Conservation (phyloP, 2,888 invertebrate species). For the Plagiodera versicolora region DNA sequence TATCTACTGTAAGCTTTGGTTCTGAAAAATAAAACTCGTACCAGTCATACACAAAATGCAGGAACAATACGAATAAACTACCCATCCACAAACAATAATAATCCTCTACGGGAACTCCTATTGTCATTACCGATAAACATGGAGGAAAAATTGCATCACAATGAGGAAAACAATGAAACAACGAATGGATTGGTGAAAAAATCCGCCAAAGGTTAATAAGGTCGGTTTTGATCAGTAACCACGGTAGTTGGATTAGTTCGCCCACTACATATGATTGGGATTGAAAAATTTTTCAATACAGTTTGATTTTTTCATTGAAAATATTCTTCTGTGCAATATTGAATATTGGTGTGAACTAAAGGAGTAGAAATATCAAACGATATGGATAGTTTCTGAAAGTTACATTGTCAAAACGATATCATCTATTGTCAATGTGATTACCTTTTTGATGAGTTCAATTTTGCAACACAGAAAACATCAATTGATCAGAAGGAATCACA, state of each 20-base stretch:
- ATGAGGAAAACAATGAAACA: neutral
- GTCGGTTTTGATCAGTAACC: neutral
- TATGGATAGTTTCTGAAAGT: too few species aligned
- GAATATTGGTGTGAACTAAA: too few species aligned
- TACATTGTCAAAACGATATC: too few species aligned
- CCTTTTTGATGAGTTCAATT: too few species aligned
- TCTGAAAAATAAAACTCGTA: neutral
- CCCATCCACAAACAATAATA: neutral
- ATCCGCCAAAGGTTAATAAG: neutral
- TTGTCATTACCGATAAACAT: neutral
- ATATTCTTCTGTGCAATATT: too few species aligned
- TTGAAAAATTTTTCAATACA: neutral
- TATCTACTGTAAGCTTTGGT: too few species aligned
- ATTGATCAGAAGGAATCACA: too few species aligned
- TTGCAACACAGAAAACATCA: too few species aligned
- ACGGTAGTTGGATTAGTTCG: neutral
- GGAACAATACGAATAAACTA: slow-evolving; percentile 3
- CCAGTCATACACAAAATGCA: neutral
- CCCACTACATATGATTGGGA: neutral
- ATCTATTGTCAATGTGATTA: too few species aligned
- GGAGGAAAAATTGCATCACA: slow-evolving; percentile 3
- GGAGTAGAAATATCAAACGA: too few species aligned
- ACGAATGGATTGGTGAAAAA: neutral
- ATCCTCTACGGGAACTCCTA: neutral
- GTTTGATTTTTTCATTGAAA: too few species aligned